Evolutionary conservation across 2,797 vertebrate species (phyloP).

Genomic region (Synanceia verrucosa): DNA sequence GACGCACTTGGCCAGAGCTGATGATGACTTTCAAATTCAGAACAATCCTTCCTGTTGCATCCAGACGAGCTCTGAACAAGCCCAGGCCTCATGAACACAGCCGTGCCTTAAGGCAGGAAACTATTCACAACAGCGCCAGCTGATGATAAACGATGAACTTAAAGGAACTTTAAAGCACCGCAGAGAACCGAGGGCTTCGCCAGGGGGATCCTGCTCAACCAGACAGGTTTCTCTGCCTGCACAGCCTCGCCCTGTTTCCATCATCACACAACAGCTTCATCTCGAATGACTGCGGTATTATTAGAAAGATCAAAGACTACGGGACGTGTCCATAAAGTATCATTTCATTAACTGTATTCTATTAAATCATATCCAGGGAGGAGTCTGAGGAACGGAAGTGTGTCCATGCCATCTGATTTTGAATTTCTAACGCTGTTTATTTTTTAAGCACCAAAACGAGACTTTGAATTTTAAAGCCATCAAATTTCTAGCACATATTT

Average conservation of each 20-base stretch:
- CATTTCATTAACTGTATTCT: background rate
- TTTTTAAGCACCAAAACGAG: too few relatives aligned
- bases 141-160: background rate
- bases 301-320: background rate
- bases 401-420: too few relatives aligned
- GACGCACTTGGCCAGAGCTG: background rate
- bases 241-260: slow-evolving; percentile 6
- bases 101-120: background rate
- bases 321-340: background rate
- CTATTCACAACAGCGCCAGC: background rate
- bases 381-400: too few relatives aligned
- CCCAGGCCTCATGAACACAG: background rate
- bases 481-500: too few relatives aligned
- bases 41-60: background rate
- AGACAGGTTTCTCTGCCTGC: background rate
- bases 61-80: slow-evolving; percentile 20
- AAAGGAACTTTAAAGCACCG: background rate
- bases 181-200: slow-evolving; percentile 10
- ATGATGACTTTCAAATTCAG: background rate
- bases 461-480: too few relatives aligned
- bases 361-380: background rate
- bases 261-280: background rate
- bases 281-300: background rate
- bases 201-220: background rate
- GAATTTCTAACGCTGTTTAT: too few relatives aligned